Conservation (phyloP, 2,797 vertebrate species). For the Centroberyx gerrardi region DNA sequence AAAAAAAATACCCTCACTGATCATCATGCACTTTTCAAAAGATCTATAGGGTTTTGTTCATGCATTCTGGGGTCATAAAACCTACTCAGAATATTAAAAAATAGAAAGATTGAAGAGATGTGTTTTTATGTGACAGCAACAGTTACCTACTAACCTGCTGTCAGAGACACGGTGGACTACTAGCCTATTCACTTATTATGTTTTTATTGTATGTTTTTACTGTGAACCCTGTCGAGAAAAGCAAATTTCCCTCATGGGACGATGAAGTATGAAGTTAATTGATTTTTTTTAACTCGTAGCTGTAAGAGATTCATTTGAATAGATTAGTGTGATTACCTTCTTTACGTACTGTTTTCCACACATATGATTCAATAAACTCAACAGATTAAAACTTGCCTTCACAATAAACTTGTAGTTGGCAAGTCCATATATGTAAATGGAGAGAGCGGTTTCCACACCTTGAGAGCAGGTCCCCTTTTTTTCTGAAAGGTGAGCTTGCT, state of each 20-base stretch:
- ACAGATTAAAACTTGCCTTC: not conserved
- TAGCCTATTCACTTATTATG: not conserved
- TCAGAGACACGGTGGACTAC: no score
- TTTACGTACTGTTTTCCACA: conserved; percentile 3
- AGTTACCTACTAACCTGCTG: not conserved
- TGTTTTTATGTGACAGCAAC: not conserved
- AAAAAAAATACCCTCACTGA: no score
- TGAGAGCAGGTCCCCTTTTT: conserved; percentile 34
- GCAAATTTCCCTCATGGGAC: not conserved
- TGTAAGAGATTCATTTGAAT: no score
- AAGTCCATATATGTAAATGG: not conserved
- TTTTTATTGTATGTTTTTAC: not conserved
- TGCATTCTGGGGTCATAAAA: no score
- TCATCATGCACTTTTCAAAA: no score
- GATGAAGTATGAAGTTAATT: not conserved
- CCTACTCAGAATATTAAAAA: no score
- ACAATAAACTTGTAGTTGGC: not conserved
- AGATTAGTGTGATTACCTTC: not conserved
- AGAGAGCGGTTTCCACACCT: conserved; percentile 54
- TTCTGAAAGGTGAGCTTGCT: conserved; percentile 78
- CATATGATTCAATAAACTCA: conserved; percentile 6
- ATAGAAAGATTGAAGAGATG: no score
- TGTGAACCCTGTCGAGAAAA: not conserved
- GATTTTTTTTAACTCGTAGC: not conserved
- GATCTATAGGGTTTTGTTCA: no score